Conservation (phyloP, 2,113 vertebrate species). For the Falcunculus frontatus region DNA sequence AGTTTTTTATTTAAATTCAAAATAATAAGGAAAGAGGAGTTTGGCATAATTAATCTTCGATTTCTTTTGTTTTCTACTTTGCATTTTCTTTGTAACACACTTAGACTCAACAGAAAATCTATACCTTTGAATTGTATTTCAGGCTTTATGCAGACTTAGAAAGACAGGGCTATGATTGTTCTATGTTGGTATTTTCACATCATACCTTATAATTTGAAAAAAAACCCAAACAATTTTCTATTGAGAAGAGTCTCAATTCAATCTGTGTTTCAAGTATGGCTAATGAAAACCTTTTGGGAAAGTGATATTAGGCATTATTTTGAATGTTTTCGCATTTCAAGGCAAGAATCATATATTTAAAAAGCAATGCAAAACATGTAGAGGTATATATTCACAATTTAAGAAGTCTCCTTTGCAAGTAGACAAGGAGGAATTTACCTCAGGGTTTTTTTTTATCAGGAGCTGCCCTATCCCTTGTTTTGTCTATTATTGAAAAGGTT, state of each 20-base stretch:
- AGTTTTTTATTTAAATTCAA: neutral
- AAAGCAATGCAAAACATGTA: neutral
- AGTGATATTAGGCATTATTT: neutral
- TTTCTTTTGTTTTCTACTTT: neutral
- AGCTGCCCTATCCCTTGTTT: neutral
- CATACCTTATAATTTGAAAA: neutral
- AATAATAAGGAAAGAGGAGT: neutral
- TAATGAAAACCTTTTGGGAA: neutral
- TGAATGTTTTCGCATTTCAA: neutral
- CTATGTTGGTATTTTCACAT: neutral
- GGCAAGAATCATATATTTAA: neutral
- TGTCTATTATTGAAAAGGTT: neutral
- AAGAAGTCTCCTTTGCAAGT: neutral
- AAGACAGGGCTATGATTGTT: neutral
- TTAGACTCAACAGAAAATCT: neutral
- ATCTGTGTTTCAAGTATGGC: neutral
- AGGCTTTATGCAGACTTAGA: neutral
- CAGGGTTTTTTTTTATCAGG: neutral
- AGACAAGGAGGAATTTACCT: neutral
- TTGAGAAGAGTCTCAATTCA: neutral
- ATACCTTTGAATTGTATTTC: neutral
- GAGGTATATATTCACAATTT: neutral
- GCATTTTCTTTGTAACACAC: neutral
- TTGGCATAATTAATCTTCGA: neutral
- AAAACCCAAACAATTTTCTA: neutral